Percentiles rank a stretch among this genome's conserved stretches.
Conservation (phyloP, 2,113 vertebrate genomes). For the Ptyas mucosa region DNA sequence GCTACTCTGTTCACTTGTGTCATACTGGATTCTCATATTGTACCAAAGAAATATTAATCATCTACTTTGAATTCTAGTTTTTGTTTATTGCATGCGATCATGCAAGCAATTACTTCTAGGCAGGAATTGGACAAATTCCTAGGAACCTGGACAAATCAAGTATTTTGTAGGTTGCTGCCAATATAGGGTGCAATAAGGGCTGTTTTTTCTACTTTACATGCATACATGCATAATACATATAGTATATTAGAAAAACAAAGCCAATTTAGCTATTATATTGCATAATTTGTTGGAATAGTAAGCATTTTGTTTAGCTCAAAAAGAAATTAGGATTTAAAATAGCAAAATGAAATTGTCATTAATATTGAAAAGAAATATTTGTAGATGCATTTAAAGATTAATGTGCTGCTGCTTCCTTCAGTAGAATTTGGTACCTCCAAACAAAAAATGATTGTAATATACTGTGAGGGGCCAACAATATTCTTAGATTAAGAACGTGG, state of each 20-base stretch:
- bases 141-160: background rate
- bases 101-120: background rate
- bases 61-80: background rate
- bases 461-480: background rate
- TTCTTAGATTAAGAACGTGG: background rate
- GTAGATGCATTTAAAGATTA: background rate
- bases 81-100: no score
- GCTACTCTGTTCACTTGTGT: background rate
- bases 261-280: background rate
- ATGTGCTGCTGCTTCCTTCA: background rate
- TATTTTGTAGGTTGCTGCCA: background rate
- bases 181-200: background rate
- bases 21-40: background rate
- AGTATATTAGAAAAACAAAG: background rate
- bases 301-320: background rate
- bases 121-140: no score
- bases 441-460: background rate
- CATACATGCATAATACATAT: background rate
- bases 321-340: background rate
- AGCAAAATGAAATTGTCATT: background rate
- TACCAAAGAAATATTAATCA: background rate
- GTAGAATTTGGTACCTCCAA: background rate
- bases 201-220: background rate
- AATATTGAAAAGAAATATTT: background rate
- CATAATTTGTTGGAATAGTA: background rate